Evolutionary conservation across 2,113 vertebrate species (phyloP).

Genomic region (Eulemur macaco): DNA sequence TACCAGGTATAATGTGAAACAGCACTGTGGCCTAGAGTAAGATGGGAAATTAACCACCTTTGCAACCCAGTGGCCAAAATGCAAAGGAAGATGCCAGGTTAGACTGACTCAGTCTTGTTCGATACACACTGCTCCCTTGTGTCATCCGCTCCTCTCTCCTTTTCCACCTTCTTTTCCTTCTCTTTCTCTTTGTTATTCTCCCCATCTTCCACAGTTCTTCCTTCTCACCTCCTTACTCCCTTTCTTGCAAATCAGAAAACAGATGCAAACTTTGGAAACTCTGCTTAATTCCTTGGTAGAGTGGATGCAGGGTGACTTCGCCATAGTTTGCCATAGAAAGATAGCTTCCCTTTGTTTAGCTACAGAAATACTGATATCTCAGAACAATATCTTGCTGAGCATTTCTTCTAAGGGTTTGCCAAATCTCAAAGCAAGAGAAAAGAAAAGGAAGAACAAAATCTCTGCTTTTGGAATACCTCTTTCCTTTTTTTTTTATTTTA

Average conservation of each 20-base stretch:
- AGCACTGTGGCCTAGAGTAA: background rate
- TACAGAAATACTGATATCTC: background rate
- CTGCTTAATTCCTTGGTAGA: background rate
- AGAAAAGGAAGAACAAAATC: background rate
- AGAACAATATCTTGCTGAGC: background rate
- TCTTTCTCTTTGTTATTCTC: background rate
- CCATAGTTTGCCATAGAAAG: background rate
- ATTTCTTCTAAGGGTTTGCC: background rate
- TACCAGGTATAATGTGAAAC: background rate
- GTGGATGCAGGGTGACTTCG: background rate
- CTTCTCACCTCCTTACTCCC: accelerated
- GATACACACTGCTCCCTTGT: background rate
- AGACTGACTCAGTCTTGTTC: background rate
- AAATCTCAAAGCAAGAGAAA: background rate
- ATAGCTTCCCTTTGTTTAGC: background rate
- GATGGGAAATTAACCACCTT: background rate
- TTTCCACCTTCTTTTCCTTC: background rate
- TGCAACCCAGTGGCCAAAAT: background rate
- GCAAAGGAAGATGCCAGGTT: background rate
- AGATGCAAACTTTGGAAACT: background rate
- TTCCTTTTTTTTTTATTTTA: background rate
- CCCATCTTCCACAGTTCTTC: background rate
- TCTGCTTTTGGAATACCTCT: background rate
- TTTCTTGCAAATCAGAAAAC: background rate
- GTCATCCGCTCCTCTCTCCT: background rate